Percentiles rank a stretch among this genome's conserved stretches.
These are phyloP conservation scores for Odobenus rosmarus DNA, from an alignment of 2,113 vertebrate genomes.

Conservation along the genomic window DNA sequence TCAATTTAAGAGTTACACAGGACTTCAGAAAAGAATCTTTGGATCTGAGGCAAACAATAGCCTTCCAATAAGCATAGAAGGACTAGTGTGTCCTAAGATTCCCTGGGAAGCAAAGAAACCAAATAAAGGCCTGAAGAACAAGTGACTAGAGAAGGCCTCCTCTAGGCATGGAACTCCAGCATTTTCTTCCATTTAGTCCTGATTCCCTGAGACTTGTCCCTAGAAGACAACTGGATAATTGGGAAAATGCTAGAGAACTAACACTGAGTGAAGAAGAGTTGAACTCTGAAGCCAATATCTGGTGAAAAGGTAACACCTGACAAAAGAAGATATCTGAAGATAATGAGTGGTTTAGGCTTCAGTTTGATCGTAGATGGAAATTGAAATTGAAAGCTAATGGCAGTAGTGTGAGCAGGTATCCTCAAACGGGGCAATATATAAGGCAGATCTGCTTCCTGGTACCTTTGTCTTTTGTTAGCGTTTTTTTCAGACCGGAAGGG, in stretches of 20 bases:
- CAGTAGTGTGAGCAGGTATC: neutral
- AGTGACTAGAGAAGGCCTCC: neutral
- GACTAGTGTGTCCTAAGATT: neutral
- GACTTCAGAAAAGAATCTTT: neutral
- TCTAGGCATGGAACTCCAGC: neutral
- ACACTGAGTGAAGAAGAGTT: neutral
- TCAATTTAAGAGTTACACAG: neutral
- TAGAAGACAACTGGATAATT: neutral
- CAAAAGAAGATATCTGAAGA: neutral
- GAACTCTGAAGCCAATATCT: neutral
- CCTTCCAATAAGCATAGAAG: neutral
- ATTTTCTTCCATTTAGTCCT: conserved; percentile 7
- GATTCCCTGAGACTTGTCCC: neutral
- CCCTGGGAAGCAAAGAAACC: neutral
- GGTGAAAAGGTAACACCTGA: neutral
- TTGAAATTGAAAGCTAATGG: neutral
- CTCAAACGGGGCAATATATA: neutral
- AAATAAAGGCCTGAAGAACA: neutral
- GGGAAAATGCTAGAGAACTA: neutral
- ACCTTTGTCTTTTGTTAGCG: neutral
- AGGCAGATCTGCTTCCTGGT: neutral
- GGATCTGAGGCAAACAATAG: neutral
- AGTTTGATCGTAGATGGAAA: neutral
- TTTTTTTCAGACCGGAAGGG: conserved; percentile 39
- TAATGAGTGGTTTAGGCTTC: neutral